A percentile compares a stretch with the other conserved stretches of the same genome.
These are phyloP conservation scores for Epinotia brunnichana DNA, from an alignment of 2,888 invertebrate species.

Conservation along the genomic window DNA sequence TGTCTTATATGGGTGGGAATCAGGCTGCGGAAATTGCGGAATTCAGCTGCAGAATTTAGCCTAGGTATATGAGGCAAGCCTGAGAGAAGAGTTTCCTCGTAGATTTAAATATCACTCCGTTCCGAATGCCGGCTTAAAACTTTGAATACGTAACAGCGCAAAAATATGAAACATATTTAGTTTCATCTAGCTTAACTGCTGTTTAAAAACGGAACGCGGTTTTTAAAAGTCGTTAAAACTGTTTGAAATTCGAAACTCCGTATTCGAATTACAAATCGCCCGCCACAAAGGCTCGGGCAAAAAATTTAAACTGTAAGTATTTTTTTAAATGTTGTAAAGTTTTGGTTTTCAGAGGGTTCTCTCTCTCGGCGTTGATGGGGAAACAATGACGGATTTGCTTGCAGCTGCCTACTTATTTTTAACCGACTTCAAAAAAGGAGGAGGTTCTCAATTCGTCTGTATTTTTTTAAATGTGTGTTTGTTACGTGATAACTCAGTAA, in stretches of 20 bases:
- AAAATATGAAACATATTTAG: constrained; percentile 5
- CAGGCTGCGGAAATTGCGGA: no score
- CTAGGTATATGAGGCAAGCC: no score
- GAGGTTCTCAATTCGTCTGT: no score
- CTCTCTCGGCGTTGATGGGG: neutral
- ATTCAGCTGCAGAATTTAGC: no score
- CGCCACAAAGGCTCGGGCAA: constrained; percentile 25
- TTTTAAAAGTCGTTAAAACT: constrained; percentile 37
- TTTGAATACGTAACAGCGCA: neutral
- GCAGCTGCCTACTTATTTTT: neutral
- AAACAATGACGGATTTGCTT: neutral
- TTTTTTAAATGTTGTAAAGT: constrained; percentile 14
- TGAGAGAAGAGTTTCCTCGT: no score
- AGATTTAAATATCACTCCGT: no score
- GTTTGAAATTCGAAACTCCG: constrained; percentile 33
- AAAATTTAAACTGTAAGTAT: constrained; percentile 31
- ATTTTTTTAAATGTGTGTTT: no score
- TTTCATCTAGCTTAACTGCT: constrained; percentile 19
- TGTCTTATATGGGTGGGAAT: no score
- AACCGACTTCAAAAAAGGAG: no score
- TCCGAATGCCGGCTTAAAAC: no score
- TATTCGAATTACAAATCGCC: constrained; percentile 30
- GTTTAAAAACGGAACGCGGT: constrained; percentile 24
- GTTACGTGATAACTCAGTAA: no score
- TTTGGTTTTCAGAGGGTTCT: constrained; percentile 19